Base-by-base conservation (phyloP, 1,140 invertebrate genomes). In the Trichonephila inaurata region DNA sequence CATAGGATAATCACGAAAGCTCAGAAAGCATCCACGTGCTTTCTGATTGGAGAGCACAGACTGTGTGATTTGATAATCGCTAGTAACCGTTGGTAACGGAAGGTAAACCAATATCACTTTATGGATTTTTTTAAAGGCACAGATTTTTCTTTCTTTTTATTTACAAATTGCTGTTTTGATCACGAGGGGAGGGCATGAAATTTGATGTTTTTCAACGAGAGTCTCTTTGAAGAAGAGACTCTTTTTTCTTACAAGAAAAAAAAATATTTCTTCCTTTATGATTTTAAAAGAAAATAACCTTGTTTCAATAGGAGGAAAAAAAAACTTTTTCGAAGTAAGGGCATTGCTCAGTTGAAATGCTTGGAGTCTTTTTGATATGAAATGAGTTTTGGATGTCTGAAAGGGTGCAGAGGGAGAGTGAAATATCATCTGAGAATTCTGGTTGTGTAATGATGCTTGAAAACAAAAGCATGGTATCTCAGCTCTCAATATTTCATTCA, bases 21-120 rank as follows among this genome's bases (percentile, higher is more conserved):
- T 83, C 51, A 12, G 82, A 58, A 83, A 58, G 51, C 81, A 83
- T 83, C 82, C 44, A 16, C 33, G 40, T 83, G 28, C 81, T 44
- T 7, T 62, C 60, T 66, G 61, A 66, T 88, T 88, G 86, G 86
- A 88, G 86, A n/a, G 61, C 82, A 60, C 40, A 18, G 83, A 33
- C 51, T 88, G 86, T 88, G 85, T 88, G 86, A 88, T 88, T 88
- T 88, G 51, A 64, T 88, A 88, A 88, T 88, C 60, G 86, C 86
- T 44, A 33, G 33, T 21, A 58, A 88, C 86, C 5, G 40, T 66
- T 33, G 86, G 86, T 21, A 33, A 88, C 86, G 28, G 58, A 88
- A 88, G 61, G 61, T 64, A 88, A 88, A 66, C 86, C 61, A 88
- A 88, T 88, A 88, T 88, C 86, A 33, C 19, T 88, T 88, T 88